A percentile compares a stretch with the other conserved stretches of the same genome.
Conservation (phyloP, 1,140 invertebrate genomes). For the Lamellibrachia luymesi region DNA sequence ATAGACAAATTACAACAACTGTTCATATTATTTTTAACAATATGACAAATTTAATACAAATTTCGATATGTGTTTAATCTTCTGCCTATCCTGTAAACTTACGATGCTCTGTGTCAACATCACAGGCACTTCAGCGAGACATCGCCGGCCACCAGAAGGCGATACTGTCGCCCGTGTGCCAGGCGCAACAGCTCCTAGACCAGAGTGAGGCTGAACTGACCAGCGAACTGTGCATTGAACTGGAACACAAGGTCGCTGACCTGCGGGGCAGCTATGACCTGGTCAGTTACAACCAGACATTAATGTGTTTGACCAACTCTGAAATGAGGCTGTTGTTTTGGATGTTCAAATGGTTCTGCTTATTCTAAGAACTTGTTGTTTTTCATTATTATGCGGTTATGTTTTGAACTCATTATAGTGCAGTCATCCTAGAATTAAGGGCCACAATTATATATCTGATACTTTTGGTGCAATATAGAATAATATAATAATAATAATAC, state of each 20-base stretch:
- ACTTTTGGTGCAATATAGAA: too few relatives aligned
- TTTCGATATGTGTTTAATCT: not conserved
- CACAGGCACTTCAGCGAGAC: constrained; percentile 85
- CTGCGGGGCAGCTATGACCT: not conserved
- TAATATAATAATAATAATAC: too few relatives aligned
- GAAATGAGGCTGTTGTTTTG: not conserved
- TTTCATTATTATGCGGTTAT: too few relatives aligned
- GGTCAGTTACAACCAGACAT: not conserved
- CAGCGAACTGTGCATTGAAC: constrained; percentile 79
- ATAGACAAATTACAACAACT: not conserved
- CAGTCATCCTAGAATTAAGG: too few relatives aligned
- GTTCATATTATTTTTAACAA: not conserved
- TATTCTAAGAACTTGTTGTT: not conserved
- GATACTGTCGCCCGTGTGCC: constrained; percentile 83
- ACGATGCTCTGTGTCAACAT: too few relatives aligned
- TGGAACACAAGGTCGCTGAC: constrained; percentile 48
- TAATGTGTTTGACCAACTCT: not conserved
- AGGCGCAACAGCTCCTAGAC: constrained; percentile 77
- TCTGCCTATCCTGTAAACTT: not conserved
- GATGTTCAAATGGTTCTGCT: not conserved
- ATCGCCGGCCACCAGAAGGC: constrained; percentile 81
- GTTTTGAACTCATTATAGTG: too few relatives aligned
- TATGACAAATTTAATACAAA: not conserved
- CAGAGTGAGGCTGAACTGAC: constrained; percentile 76
- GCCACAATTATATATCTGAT: too few relatives aligned